Percentiles rank a stretch among this genome's conserved stretches.
phyloP scores from a whole-genome alignment of 2,888 invertebrate species.

The Adelphocoris suturalis region DNA sequence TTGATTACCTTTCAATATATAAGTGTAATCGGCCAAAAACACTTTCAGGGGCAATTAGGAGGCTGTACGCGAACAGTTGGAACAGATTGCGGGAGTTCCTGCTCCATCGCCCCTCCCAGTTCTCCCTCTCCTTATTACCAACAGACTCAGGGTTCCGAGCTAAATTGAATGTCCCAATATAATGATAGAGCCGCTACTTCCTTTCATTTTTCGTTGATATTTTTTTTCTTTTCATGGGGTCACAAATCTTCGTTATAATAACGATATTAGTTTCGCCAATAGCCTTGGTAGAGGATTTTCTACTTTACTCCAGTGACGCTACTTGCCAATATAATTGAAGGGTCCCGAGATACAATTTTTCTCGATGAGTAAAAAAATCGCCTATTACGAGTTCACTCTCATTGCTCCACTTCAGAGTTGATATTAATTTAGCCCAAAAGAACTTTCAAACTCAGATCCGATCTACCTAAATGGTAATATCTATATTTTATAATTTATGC shows the following conservation, averaged over 20 bases:
- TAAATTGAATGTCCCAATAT: slow-evolving; percentile 52
- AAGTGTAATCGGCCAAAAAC: slow-evolving; percentile 62
- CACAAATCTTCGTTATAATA: not conserved
- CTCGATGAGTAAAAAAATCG: too few relatives aligned
- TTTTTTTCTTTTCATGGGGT: not conserved
- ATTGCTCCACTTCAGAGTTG: too few relatives aligned
- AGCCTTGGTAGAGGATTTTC: not conserved
- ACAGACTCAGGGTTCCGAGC: not conserved
- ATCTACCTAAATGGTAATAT: too few relatives aligned
- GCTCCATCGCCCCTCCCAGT: not conserved
- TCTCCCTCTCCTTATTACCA: slow-evolving; percentile 33
- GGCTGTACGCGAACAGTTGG: slow-evolving; percentile 33
- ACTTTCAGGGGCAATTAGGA: slow-evolving; percentile 58
- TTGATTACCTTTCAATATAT: slow-evolving; percentile 66
- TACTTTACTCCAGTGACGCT: not conserved
- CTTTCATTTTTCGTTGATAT: not conserved
- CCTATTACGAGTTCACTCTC: too few relatives aligned
- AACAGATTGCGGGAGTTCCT: slow-evolving; percentile 35
- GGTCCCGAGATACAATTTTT: too few relatives aligned
- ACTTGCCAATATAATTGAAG: too few relatives aligned
- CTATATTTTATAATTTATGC: too few relatives aligned
- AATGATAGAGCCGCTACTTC: slow-evolving; percentile 10
- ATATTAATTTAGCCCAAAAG: too few relatives aligned
- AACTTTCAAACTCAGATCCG: too few relatives aligned
- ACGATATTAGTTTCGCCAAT: not conserved